phyloP scores from a whole-genome alignment of 2,113 vertebrate species.

The Cnemophilus loriae region DNA sequence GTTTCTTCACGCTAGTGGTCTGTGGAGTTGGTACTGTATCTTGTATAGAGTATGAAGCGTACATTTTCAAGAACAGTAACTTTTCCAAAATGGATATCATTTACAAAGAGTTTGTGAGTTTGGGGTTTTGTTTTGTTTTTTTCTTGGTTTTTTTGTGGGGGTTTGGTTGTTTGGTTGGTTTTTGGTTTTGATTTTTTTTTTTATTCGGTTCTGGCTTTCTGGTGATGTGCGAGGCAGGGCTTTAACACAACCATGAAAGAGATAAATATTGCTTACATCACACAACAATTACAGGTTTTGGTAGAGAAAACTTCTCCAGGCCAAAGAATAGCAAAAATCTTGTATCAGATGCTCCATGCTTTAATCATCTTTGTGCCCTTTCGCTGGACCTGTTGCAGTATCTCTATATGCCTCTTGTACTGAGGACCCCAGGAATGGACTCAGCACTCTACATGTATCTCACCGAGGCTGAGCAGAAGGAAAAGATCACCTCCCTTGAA shows the following conservation, averaged over 20 bases:
- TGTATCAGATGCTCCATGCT: neutral
- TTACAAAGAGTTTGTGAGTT: neutral
- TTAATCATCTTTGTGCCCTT: neutral
- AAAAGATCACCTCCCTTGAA: neutral
- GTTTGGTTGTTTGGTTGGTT: neutral
- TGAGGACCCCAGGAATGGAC: neutral
- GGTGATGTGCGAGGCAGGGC: accelerated
- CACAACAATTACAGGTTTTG: neutral
- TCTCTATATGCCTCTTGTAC: neutral
- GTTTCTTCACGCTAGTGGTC: neutral
- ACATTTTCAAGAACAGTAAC: neutral
- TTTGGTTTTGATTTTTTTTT: neutral
- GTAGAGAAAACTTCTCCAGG: neutral
- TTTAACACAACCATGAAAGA: neutral
- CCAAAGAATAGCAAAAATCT: neutral
- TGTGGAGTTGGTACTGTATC: neutral
- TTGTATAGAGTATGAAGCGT: neutral
- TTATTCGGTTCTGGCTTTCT: neutral
- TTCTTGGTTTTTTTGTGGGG: accelerated
- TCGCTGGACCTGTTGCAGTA: neutral
- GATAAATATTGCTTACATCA: neutral
- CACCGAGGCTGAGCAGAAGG: neutral
- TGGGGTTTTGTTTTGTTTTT: neutral
- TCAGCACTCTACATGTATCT: neutral
- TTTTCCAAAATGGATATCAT: neutral